These are phyloP conservation scores for Neoascia interrupta DNA, from an alignment of 2,888 invertebrate species.

Conservation along the genomic window DNA sequence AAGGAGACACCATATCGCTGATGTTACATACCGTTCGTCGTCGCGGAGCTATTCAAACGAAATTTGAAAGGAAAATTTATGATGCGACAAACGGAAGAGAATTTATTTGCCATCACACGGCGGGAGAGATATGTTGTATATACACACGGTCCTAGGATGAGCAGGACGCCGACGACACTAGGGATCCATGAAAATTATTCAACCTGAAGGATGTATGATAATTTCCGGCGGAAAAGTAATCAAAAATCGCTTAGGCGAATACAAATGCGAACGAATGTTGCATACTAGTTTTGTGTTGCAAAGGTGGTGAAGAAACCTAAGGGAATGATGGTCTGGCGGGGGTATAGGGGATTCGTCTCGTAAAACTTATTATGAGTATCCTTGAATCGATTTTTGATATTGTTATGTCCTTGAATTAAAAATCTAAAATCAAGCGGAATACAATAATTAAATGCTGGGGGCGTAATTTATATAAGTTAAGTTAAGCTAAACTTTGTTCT, in stretches of 20 bases:
- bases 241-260: constrained; percentile 80
- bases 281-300: constrained; percentile 38
- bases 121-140: neutral
- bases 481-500: too few relatives aligned
- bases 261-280: constrained; percentile 71
- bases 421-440: too few relatives aligned
- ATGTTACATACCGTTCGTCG: constrained; percentile 54
- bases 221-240: constrained; percentile 80
- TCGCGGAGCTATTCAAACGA: constrained; percentile 42
- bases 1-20: constrained; percentile 37
- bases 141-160: constrained; percentile 21
- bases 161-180: constrained; percentile 45
- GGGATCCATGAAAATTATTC: constrained; percentile 79
- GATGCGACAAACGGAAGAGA: constrained; percentile 68
- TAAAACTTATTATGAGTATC: constrained; percentile 14
- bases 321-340: neutral
- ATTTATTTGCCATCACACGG: constrained; percentile 67
- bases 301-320: constrained; percentile 50
- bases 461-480: too few relatives aligned
- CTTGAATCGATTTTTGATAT: too few relatives aligned
- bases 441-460: too few relatives aligned
- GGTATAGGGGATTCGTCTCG: constrained; percentile 6
- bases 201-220: constrained; percentile 80
- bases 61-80: constrained; percentile 69
- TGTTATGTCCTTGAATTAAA: too few relatives aligned